Conservation (phyloP, 1,140 invertebrate genomes). For the Cydia pomonella region DNA sequence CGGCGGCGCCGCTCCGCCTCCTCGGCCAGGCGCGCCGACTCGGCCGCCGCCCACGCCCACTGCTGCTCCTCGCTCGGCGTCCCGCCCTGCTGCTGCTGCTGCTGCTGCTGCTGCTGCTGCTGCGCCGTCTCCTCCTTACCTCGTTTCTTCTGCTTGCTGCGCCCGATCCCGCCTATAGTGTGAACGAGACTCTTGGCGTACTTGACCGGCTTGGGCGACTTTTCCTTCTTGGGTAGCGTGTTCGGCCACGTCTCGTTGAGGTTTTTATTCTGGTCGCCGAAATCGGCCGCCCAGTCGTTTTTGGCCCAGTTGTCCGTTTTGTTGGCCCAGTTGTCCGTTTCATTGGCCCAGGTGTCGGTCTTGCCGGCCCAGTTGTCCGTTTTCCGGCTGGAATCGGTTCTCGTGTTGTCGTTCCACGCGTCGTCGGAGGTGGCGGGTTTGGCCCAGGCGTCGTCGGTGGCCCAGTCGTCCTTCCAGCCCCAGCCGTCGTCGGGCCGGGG, state of each 20-base stretch:
- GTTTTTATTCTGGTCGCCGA: slow-evolving; percentile 60
- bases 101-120: slow-evolving; percentile 69
- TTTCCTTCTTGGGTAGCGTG: slow-evolving; percentile 72
- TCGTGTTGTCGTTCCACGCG: slow-evolving; percentile 53
- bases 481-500: slow-evolving; percentile 55
- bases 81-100: slow-evolving; percentile 66
- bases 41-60: slow-evolving; percentile 82
- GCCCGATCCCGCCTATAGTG: slow-evolving; percentile 71
- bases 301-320: slow-evolving; percentile 41
- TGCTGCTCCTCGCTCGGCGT: slow-evolving; percentile 80
- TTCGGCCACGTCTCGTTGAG: slow-evolving; percentile 71
- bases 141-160: slow-evolving; percentile 67
- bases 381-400: too few relatives aligned
- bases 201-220: slow-evolving; percentile 72
- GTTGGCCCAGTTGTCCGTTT: slow-evolving; percentile 45
- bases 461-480: slow-evolving; percentile 73
- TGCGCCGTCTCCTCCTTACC: slow-evolving; percentile 54
- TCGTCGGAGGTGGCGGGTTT: slow-evolving; percentile 51
- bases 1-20: slow-evolving; percentile 71
- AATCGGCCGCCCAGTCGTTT: slow-evolving; percentile 61
- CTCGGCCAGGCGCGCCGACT: slow-evolving; percentile 76
- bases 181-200: slow-evolving; percentile 70
- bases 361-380: slow-evolving; percentile 46
- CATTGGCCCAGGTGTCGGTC: slow-evolving; percentile 63
- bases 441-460: slow-evolving; percentile 63